Evolutionary conservation across 2,888 invertebrate genomes (phyloP).

Genomic region (Saturnia pavonia): DNA sequence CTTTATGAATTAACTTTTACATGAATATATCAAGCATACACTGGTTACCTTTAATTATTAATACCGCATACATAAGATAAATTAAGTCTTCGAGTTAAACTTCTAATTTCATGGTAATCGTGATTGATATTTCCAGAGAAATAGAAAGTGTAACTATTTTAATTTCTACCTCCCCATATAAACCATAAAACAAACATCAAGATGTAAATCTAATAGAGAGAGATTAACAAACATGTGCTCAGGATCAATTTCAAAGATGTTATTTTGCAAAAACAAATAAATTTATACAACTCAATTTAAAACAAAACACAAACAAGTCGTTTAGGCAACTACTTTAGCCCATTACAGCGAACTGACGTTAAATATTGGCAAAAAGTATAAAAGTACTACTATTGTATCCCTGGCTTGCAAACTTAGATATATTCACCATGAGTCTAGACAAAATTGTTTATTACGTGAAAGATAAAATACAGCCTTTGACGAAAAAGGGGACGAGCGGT

Average conservation of each 20-base stretch:
- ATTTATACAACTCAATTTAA: neutral
- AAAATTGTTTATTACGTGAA: slow-evolving; percentile 50
- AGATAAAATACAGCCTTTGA: slow-evolving; percentile 40
- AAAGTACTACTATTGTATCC: slow-evolving; percentile 47
- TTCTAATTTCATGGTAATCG: neutral
- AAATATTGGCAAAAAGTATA: slow-evolving; percentile 33
- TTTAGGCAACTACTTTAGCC: neutral
- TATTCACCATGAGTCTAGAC: slow-evolving; percentile 53
- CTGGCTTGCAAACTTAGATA: slow-evolving; percentile 41
- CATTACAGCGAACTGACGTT: neutral
- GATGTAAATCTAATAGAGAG: neutral
- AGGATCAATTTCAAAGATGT: neutral
- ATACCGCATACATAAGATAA: neutral
- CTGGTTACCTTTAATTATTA: neutral
- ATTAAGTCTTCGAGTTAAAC: neutral
- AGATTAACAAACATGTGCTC: neutral
- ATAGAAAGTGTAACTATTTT: neutral
- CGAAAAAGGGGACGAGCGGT: slow-evolving; percentile 44
- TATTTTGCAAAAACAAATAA: neutral
- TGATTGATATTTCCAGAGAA: neutral
- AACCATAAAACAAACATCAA: neutral
- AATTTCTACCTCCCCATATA: neutral
- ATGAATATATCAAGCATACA: neutral
- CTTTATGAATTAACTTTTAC: neutral
- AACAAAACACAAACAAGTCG: slow-evolving; percentile 8